These are phyloP conservation scores for Nothoprocta pentlandii DNA, from an alignment of 2,113 vertebrate species.

Conservation along the genomic window DNA sequence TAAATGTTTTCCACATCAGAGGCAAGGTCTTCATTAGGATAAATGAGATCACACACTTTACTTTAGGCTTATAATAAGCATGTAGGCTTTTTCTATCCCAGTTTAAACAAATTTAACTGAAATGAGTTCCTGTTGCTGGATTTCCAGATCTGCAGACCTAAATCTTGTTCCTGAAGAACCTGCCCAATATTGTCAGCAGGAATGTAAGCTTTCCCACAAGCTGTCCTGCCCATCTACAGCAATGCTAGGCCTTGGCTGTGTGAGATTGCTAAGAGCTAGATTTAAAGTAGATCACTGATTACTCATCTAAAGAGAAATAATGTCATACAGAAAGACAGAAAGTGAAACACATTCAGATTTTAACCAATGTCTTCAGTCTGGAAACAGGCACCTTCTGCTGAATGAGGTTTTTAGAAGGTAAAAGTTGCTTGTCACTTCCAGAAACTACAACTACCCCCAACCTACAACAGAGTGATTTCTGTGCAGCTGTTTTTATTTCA, in stretches of 20 bases:
- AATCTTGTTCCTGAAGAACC: background rate
- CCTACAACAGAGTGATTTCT: background rate
- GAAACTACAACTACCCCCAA: background rate
- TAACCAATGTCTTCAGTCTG: background rate
- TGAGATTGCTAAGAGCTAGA: background rate
- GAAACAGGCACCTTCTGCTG: background rate
- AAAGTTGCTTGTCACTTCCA: background rate
- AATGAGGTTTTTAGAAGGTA: background rate
- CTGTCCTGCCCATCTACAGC: background rate
- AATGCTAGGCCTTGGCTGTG: background rate
- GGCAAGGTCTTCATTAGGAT: slow-evolving; percentile 18
- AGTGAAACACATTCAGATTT: background rate
- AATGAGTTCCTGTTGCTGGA: background rate
- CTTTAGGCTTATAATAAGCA: background rate
- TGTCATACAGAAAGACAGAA: background rate
- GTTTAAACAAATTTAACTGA: slow-evolving; percentile 6
- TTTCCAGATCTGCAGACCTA: slow-evolving; percentile 8
- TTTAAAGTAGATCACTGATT: background rate
- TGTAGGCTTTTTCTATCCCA: background rate
- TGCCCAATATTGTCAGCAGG: background rate
- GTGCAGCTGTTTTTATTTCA: background rate
- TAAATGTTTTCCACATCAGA: slow-evolving; percentile 37
- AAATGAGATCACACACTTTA: background rate
- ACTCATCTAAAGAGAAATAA: background rate
- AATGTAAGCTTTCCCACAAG: background rate